These are phyloP conservation scores for Heliconius eleuchia DNA, from an alignment of 1,140 invertebrate genomes.

Conservation along the genomic window DNA sequence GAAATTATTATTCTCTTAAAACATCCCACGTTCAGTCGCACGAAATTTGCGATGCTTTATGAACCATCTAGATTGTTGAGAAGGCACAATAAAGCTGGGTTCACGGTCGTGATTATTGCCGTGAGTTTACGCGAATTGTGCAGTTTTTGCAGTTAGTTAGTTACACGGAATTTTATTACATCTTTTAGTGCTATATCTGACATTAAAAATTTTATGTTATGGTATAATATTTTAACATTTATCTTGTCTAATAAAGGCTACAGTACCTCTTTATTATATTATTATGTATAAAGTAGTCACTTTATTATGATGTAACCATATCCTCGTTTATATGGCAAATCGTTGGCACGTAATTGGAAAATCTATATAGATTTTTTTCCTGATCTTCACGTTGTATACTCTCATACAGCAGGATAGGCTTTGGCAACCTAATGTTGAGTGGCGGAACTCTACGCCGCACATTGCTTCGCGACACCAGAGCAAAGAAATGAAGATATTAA, in stretches of 20 bases:
- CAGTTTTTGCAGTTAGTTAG: constrained; percentile 64
- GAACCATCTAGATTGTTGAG: constrained; percentile 64
- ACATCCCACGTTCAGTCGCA: constrained; percentile 57
- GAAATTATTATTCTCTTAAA: constrained; percentile 53
- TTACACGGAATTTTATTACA: constrained; percentile 57
- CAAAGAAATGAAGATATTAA: too few relatives aligned
- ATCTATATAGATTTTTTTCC: background rate
- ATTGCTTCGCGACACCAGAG: too few relatives aligned
- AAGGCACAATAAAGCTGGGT: constrained; percentile 57
- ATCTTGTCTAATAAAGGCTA: background rate
- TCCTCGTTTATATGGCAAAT: background rate
- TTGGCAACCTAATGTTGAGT: constrained; percentile 4
- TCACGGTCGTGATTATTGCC: constrained; percentile 60
- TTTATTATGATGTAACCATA: background rate
- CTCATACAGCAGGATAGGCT: too few relatives aligned
- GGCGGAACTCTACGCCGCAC: too few relatives aligned
- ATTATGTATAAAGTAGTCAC: background rate
- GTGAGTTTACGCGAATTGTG: constrained; percentile 60
- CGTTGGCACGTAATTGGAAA: background rate
- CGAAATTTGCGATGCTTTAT: constrained; percentile 60
- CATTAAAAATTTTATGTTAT: constrained; percentile 46
- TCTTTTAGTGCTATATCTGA: constrained; percentile 56
- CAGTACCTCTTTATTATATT: background rate
- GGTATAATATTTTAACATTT: constrained; percentile 14
- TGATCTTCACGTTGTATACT: too few relatives aligned